Evolutionary conservation across 1,140 invertebrate genomes (phyloP), one percentile per base, ranked within the genome.

Genomic region (Lordiphosa clarofinis): DNA sequence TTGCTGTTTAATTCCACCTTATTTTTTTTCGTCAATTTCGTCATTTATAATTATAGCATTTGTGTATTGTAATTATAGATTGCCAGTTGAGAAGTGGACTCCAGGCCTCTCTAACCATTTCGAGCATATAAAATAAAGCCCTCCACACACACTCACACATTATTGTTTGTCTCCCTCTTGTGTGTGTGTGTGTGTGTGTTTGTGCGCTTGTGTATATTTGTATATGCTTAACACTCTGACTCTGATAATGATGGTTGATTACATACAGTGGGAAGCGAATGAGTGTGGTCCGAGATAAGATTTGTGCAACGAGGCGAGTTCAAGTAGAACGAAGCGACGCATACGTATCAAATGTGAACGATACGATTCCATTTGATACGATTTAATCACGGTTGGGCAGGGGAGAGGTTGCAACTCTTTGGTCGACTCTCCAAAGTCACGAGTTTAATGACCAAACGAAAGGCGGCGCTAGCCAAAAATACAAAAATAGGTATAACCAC

Each of bases 21-120:
- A 15, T 35, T 24, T 28, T 4, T 13, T 28, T 39, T 21, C 15
- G 28, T 7, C 36, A 64, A 59, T 82, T 81, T 81, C 71, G 75
- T 79, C 75, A 79, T 79, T 71, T 71, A 81, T 81, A 79, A 79
- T 81, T 79, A 81, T 79, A 79, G 74, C 69, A 24, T 36, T 61
- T 11, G 28, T 11, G 28, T 57, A 81, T 59, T 79, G 56, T 79
- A 74, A 79, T 81, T 74, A 79, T 75, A 81, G 75, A 81, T 73
- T 79, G 59, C n/a, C 28, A 31, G 28, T 31, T 31, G 28, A 31
- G 28, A 31, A 31, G 28, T 31, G 28, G 28, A 31, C 28, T 31
- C 28, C 28, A 8, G 28, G 28, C 28, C 28, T 31, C 28, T 31
- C 28, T 31, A 31, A 8, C 28, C 28, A 31, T 31, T 31, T 8